Conservation (phyloP, 2,113 vertebrate genomes). For the Gadus macrocephalus region DNA sequence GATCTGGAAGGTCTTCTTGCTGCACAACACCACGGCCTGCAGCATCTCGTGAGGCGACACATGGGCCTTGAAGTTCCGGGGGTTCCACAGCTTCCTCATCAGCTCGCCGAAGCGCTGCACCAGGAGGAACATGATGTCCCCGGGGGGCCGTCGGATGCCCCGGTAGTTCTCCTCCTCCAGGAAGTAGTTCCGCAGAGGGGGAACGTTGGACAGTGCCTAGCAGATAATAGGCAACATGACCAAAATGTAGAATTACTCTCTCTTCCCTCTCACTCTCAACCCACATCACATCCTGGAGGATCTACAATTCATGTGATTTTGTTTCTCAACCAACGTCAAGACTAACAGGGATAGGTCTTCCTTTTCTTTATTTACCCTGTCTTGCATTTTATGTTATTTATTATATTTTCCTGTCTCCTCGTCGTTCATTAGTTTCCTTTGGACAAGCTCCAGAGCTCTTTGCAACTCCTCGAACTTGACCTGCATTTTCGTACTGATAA, state of each 20-base stretch:
- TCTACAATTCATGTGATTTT: neutral
- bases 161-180: slow-evolving; percentile 94
- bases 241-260: neutral
- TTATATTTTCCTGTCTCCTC: too few relatives aligned
- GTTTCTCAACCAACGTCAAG: too few relatives aligned
- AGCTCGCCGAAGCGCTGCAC: slow-evolving; percentile 96
- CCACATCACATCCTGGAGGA: neutral
- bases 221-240: neutral
- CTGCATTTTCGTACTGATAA: too few relatives aligned
- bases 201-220: slow-evolving; percentile 93
- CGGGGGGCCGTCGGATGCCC: slow-evolving; percentile 85
- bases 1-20: slow-evolving; percentile 98
- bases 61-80: slow-evolving; percentile 95
- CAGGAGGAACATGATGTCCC: slow-evolving; percentile 96
- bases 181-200: slow-evolving; percentile 93
- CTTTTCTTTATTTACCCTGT: too few relatives aligned
- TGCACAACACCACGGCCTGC: slow-evolving; percentile 95
- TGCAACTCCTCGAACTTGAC: too few relatives aligned
- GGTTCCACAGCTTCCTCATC: slow-evolving; percentile 98
- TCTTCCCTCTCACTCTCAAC: too few relatives aligned
- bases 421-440: too few relatives aligned
- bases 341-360: too few relatives aligned
- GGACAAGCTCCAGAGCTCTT: too few relatives aligned
- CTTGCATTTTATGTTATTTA: too few relatives aligned
- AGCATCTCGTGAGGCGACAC: slow-evolving; percentile 98